These are phyloP conservation scores for Trematomus loennbergii DNA, from an alignment of 2,113 vertebrate species.

Conservation along the genomic window DNA sequence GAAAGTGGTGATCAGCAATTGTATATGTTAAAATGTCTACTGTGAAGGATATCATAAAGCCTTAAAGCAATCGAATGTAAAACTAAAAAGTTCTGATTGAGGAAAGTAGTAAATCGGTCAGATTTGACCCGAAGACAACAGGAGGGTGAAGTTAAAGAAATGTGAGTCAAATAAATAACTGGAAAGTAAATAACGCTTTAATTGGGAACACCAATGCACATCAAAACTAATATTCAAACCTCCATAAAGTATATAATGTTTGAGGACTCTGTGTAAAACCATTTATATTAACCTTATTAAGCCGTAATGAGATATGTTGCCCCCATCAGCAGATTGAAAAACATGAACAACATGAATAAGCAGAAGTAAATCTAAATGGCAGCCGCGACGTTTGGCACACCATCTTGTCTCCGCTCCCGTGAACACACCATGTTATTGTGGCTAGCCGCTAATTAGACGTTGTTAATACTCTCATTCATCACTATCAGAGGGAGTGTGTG, in stretches of 20 bases:
- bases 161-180: no score
- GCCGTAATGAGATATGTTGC: constrained; percentile 45
- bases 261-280: neutral
- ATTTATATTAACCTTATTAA: constrained; percentile 48
- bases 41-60: no score
- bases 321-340: constrained; percentile 50
- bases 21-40: no score
- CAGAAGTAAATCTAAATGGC: constrained; percentile 38
- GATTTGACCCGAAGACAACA: no score
- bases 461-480: constrained; percentile 75
- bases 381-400: neutral
- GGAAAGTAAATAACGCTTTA: neutral
- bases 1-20: no score
- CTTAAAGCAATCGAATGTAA: no score
- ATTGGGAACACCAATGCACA: neutral
- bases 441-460: constrained; percentile 71
- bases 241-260: constrained; percentile 26
- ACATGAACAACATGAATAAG: constrained; percentile 62
- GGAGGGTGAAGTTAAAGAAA: no score
- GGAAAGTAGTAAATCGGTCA: no score
- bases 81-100: no score
- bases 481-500: no score
- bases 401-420: neutral
- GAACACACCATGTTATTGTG: constrained; percentile 58
- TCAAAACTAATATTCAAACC: neutral